Percentiles rank a stretch among this genome's conserved stretches.
phyloP scores from a whole-genome alignment of 2,888 invertebrate genomes.

The Corythucha ciliata region DNA sequence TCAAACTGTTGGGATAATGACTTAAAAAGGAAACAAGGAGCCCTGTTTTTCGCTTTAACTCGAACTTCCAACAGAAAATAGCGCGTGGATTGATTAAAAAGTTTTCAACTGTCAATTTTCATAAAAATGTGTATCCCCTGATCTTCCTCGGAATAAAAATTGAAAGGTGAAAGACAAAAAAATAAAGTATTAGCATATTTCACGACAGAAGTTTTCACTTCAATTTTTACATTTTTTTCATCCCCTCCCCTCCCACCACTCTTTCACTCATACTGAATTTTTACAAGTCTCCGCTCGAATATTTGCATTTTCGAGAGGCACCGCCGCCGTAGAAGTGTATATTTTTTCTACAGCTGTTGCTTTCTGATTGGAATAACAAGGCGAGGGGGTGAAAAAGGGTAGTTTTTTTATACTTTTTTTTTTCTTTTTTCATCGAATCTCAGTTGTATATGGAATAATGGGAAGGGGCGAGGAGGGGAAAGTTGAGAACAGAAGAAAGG shows the following conservation, averaged over 20 bases:
- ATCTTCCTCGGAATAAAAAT: too few species aligned
- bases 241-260: conserved; percentile 8
- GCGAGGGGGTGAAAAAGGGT: conserved; percentile 9
- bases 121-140: too few species aligned
- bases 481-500: conserved; percentile 20
- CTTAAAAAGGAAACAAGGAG: too few species aligned
- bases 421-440: conserved; percentile 2
- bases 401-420: conserved; percentile 23
- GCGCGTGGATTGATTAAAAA: too few species aligned
- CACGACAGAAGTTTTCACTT: conserved; percentile 29
- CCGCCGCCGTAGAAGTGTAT: conserved; percentile 21
- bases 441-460: conserved; percentile 3
- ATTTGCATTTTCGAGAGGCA: conserved; percentile 21
- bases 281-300: conserved; percentile 20
- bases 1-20: too few species aligned
- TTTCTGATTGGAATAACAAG: conserved; percentile 24
- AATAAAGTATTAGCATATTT: conserved; percentile 28
- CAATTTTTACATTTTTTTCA: conserved; percentile 25
- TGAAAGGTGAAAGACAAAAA: too few species aligned
- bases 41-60: too few species aligned
- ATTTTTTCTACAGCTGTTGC: conserved; percentile 29
- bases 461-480: conserved; percentile 8
- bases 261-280: conserved; percentile 11
- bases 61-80: too few species aligned
- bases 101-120: too few species aligned